Conservation (phyloP, 2,113 vertebrate genomes). For the Anas platyrhynchos region DNA sequence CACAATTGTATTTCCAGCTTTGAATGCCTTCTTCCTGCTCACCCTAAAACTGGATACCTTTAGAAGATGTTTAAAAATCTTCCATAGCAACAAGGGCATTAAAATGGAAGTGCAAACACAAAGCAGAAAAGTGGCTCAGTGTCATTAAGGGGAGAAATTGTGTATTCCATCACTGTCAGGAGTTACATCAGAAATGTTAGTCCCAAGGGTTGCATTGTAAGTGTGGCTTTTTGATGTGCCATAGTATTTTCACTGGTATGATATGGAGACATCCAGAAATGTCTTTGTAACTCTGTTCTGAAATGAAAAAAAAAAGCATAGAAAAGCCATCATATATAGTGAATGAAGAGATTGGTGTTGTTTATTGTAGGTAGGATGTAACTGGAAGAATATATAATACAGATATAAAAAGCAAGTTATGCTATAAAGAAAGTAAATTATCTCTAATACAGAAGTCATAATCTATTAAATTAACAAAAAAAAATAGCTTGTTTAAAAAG, state of each 20-base stretch:
- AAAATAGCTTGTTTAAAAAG: not conserved
- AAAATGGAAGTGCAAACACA: not conserved
- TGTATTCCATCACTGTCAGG: not conserved
- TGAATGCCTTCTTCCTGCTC: not conserved
- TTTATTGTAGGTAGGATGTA: not conserved
- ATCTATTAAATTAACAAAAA: not conserved
- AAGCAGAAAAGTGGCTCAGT: not conserved
- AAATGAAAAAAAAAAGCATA: not conserved
- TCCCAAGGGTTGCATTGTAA: not conserved
- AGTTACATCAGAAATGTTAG: not conserved
- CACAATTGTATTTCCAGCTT: not conserved
- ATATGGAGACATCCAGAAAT: not conserved
- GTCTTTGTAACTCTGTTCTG: not conserved
- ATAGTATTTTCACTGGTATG: fast-evolving
- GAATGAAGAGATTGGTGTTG: not conserved
- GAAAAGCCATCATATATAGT: not conserved
- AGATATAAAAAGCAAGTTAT: not conserved
- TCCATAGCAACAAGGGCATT: not conserved
- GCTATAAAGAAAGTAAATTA: not conserved
- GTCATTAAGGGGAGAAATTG: not conserved
- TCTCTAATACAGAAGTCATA: not conserved
- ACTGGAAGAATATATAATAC: not conserved
- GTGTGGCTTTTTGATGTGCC: not conserved
- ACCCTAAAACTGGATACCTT: not conserved
- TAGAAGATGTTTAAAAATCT: not conserved